Conservation (phyloP, 2,113 vertebrate species). For the Martes martes region DNA sequence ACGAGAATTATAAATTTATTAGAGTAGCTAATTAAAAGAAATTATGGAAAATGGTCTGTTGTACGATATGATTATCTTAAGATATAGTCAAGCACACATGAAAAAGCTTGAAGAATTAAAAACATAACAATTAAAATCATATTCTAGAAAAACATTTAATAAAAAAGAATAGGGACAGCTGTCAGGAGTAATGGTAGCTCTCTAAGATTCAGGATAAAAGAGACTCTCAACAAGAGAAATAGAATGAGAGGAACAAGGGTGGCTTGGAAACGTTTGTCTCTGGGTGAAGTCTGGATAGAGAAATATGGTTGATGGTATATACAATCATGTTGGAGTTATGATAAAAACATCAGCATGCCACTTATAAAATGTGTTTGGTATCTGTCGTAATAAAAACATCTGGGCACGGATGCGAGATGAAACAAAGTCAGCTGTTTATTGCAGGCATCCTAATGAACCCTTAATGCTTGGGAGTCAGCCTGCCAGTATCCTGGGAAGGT, state of each 20-base stretch:
- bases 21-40: constrained; percentile 20
- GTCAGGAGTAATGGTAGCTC: neutral
- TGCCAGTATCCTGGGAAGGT: neutral
- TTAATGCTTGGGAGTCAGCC: neutral
- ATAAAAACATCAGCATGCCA: neutral
- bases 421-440: neutral
- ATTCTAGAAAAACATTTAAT: neutral
- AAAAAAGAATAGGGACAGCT: neutral
- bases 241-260: neutral
- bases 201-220: neutral
- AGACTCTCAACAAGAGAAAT: neutral
- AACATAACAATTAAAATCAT: neutral
- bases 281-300: neutral
- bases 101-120: neutral
- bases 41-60: neutral
- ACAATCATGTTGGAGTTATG: neutral
- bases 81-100: neutral
- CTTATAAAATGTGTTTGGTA: neutral
- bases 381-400: neutral
- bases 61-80: neutral
- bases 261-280: neutral
- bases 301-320: too few species aligned
- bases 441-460: accelerated
- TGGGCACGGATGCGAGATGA: neutral
- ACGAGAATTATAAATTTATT: neutral